Percentiles rank a stretch among this genome's conserved stretches.
These are phyloP conservation scores for Lophura swinhoii DNA, from an alignment of 2,797 vertebrate genomes.

Conservation along the genomic window DNA sequence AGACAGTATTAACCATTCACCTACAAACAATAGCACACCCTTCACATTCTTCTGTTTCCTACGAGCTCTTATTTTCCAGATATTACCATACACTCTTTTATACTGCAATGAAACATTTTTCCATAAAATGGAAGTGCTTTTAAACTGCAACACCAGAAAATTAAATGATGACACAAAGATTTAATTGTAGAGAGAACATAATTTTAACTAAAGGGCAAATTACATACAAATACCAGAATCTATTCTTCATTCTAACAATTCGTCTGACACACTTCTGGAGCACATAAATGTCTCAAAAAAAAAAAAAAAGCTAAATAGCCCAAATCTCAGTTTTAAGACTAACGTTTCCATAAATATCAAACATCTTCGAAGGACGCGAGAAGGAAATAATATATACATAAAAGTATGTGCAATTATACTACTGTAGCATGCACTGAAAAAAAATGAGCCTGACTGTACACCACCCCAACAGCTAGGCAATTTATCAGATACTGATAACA, in stretches of 20 bases:
- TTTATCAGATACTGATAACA: neutral
- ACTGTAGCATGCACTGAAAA: neutral
- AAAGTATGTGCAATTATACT: fast-evolving
- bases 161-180: neutral
- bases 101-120: neutral
- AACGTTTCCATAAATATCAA: neutral
- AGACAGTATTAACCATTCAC: constrained; percentile 37
- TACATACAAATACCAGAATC: neutral
- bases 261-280: neutral
- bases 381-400: neutral
- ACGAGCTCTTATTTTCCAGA: neutral
- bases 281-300: neutral
- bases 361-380: neutral
- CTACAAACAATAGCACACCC: constrained; percentile 12
- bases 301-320: neutral
- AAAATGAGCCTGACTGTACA: neutral
- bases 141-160: neutral
- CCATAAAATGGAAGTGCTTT: neutral
- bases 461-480: neutral
- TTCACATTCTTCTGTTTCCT: neutral
- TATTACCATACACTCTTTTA: neutral
- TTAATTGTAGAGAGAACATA: neutral
- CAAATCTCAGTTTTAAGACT: neutral
- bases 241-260: neutral
- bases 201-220: neutral